Conservation (phyloP, 2,888 invertebrate genomes). For the Gastrophysa polygoni region DNA sequence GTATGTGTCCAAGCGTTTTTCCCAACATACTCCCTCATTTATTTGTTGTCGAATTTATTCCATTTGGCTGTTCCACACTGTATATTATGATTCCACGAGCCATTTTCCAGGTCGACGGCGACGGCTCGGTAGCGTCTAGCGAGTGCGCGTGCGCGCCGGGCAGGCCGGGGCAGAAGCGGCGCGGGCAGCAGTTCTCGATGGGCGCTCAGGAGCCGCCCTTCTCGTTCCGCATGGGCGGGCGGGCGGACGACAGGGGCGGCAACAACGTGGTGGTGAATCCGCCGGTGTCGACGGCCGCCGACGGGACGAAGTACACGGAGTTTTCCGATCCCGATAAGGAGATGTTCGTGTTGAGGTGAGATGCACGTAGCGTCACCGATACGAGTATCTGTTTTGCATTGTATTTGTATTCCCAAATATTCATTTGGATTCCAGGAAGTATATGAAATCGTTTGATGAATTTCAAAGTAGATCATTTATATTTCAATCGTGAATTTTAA, state of each 20-base stretch:
- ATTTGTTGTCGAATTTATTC: no score
- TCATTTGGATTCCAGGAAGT: no score
- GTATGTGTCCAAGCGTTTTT: no score
- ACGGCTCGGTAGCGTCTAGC: not conserved
- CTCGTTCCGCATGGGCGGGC: constrained; percentile 29
- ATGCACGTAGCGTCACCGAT: no score
- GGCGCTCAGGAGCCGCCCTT: constrained; percentile 19
- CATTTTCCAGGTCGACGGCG: not conserved
- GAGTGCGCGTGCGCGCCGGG: constrained; percentile 41
- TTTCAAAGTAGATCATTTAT: no score
- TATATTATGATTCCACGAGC: no score
- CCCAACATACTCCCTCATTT: no score
- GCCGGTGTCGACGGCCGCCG: constrained; percentile 62
- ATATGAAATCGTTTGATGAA: no score
- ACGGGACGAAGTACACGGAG: constrained; percentile 65
- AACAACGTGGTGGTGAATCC: constrained; percentile 53
- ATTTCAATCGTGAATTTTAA: no score
- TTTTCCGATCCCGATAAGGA: constrained; percentile 68
- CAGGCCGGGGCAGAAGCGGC: constrained; percentile 25
- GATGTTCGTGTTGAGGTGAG: constrained; percentile 62
- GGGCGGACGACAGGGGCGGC: constrained; percentile 36
- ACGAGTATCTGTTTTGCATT: no score
- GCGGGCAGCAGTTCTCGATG: not conserved
- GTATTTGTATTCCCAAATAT: no score
- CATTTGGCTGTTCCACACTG: no score